Evolutionary conservation across 2,113 vertebrate genomes (phyloP).

Genomic region (Hirundichthys speculiger): DNA sequence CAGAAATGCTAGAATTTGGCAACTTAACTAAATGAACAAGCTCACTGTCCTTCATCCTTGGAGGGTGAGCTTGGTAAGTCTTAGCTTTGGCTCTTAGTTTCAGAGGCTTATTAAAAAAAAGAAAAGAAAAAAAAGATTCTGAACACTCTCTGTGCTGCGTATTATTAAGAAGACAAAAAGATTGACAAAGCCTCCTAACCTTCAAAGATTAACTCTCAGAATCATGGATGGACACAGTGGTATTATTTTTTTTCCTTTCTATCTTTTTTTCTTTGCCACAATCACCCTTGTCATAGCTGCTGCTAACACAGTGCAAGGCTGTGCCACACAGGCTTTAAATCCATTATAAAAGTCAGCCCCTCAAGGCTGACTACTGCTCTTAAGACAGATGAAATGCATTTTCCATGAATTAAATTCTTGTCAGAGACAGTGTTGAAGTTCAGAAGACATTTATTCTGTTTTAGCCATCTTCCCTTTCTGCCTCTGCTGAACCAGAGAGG

Average conservation of each 20-base stretch:
- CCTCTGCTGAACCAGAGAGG: slow-evolving; percentile 8
- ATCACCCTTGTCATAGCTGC: slow-evolving; percentile 55
- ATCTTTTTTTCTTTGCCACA: slow-evolving; percentile 46
- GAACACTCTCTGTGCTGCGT: slow-evolving; percentile 2
- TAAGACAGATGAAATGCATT: slow-evolving; percentile 63
- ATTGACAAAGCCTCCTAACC: slow-evolving; percentile 44
- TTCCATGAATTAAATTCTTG: slow-evolving; percentile 54
- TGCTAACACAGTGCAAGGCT: slow-evolving; percentile 44
- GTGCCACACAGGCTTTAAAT: slow-evolving; percentile 55
- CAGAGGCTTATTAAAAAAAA: too few species aligned
- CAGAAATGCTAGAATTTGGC: too few species aligned
- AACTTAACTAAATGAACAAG: too few species aligned
- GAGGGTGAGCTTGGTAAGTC: too few species aligned
- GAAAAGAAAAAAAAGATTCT: too few species aligned
- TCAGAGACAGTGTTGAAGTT: slow-evolving; percentile 24
- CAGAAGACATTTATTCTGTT: slow-evolving; percentile 21
- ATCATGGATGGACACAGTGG: slow-evolving; percentile 24
- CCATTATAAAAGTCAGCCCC: slow-evolving; percentile 61
- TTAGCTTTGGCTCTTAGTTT: too few species aligned
- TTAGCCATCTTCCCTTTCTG: slow-evolving; percentile 7
- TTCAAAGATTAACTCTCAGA: slow-evolving; percentile 40
- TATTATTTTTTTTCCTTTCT: slow-evolving; percentile 55
- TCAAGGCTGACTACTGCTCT: slow-evolving; percentile 54
- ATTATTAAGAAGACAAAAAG: slow-evolving; percentile 52
- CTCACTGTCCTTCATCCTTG: too few species aligned